Evolutionary conservation across 2,113 vertebrate species (phyloP).

Genomic region (Scortum barcoo): DNA sequence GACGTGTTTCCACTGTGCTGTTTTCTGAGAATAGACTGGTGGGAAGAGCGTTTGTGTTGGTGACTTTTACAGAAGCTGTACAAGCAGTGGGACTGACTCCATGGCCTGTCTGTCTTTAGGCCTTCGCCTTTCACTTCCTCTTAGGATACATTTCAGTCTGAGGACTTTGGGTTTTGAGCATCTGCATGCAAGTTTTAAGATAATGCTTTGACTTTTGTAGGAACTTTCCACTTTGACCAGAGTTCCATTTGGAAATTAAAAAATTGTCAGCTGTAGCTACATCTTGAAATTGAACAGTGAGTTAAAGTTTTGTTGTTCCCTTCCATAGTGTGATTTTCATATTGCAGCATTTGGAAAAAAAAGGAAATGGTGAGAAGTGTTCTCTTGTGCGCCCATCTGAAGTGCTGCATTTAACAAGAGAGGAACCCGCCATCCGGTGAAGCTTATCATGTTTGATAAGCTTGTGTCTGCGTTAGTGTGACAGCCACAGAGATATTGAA

Average conservation of each 20-base stretch:
- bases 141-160: background rate
- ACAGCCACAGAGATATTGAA: background rate
- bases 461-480: constrained; percentile 3
- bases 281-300: too few relatives aligned
- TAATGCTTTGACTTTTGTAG: background rate
- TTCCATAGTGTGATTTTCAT: background rate
- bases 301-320: background rate
- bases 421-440: background rate
- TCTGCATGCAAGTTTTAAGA: background rate
- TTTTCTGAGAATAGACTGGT: constrained; percentile 36
- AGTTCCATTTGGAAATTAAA: background rate
- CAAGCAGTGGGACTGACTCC: constrained; percentile 13
- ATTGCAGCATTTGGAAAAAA: background rate
- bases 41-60: background rate
- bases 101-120: background rate
- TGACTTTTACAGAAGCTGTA: constrained; percentile 13
- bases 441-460: background rate
- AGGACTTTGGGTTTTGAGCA: background rate
- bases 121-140: constrained; percentile 64
- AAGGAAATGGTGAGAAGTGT: too few relatives aligned
- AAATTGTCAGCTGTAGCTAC: background rate
- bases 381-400: background rate
- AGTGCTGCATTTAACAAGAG: background rate
- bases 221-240: constrained; percentile 9
- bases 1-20: constrained; percentile 55